phyloP scores from a whole-genome alignment of 2,888 invertebrate species.

The Eurytoma californica region DNA sequence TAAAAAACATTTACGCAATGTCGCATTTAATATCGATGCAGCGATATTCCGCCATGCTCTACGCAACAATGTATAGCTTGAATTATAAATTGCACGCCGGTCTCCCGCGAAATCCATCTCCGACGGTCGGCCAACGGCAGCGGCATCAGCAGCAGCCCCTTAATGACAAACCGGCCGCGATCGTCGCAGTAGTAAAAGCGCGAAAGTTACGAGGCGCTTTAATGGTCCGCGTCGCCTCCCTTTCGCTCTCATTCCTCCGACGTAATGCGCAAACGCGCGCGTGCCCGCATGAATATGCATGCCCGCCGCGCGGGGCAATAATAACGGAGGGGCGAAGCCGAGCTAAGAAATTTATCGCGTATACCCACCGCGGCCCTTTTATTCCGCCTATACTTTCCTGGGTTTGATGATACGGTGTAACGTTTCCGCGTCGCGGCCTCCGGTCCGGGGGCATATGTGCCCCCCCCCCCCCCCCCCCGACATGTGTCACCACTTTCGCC shows the following conservation, averaged over 20 bases:
- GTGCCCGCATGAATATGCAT: constrained; percentile 46
- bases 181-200: constrained; percentile 47
- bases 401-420: constrained; percentile 36
- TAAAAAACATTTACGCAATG: too few species aligned
- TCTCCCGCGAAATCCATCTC: neutral
- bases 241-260: constrained; percentile 1
- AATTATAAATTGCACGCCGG: neutral
- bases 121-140: neutral
- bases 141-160: neutral
- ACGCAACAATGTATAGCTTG: too few species aligned
- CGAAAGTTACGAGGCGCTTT: constrained; percentile 51
- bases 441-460: too few species aligned
- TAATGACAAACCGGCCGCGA: constrained; percentile 49
- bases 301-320: constrained; percentile 23
- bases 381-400: constrained; percentile 17
- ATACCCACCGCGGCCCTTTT: constrained; percentile 28
- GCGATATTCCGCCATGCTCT: too few species aligned
- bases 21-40: too few species aligned
- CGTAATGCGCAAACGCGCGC: neutral
- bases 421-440: constrained; percentile 27
- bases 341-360: constrained; percentile 50
- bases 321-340: constrained; percentile 29
- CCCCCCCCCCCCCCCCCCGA: neutral
- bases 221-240: constrained; percentile 21
- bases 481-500: constrained; percentile 33